Percentiles rank a stretch among this genome's conserved stretches.
phyloP scores from a whole-genome alignment of 2,797 vertebrate species.

The Rhincodon typus region DNA sequence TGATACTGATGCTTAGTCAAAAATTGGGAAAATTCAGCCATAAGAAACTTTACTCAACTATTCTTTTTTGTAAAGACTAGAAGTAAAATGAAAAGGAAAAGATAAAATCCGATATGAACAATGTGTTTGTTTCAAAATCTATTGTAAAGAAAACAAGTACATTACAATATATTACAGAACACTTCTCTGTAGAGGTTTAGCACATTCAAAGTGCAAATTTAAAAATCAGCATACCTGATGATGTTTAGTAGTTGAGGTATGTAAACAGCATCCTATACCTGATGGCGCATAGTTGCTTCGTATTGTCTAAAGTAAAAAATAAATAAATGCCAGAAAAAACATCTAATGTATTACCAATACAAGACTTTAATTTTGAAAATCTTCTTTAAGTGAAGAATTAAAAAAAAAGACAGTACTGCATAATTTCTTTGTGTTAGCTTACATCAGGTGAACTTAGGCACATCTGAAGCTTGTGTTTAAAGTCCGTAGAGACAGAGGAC shows the following conservation, averaged over 20 bases:
- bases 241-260: not conserved
- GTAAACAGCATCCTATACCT: constrained; percentile 16
- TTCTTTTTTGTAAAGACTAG: no score
- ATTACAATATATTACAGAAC: not conserved
- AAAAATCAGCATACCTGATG: constrained; percentile 15
- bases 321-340: not conserved
- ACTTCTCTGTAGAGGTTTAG: not conserved
- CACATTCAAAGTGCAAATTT: not conserved
- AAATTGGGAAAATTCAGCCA: no score
- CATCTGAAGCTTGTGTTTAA: constrained; percentile 5
- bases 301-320: not conserved
- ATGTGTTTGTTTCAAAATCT: no score
- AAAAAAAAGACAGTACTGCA: not conserved
- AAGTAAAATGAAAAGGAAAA: no score
- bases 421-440: not conserved
- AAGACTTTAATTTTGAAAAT: not conserved
- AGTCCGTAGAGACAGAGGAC: not conserved
- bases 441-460: constrained; percentile 5
- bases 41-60: no score
- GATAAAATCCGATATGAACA: no score
- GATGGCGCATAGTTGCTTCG: constrained; percentile 22
- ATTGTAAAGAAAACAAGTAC: not conserved
- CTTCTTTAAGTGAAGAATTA: not conserved
- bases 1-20: no score
- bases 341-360: not conserved